Evolutionary conservation across 1,140 invertebrate species (phyloP), one percentile per base, ranked within the genome.

Genomic region (Drosophila willistoni): DNA sequence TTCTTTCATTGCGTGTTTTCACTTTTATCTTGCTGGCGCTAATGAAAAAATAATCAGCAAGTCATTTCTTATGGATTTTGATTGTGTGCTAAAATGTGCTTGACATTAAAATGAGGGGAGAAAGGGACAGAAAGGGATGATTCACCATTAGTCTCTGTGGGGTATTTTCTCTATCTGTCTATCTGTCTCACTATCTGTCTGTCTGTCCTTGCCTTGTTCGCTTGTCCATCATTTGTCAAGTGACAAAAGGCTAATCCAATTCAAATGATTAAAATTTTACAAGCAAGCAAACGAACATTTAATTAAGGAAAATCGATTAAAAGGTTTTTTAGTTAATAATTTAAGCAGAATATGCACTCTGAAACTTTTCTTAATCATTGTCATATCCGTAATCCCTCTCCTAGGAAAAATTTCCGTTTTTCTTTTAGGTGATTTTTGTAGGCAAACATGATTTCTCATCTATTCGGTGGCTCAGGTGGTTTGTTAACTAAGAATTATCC

Each of bases 21-120:
- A 41, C 34, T 44, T 47, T 12, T 7, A 41, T 39, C 71, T 17
- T 59, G 62, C 17, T 56, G 74, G 64, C 69, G 70, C 84, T 87
- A 87, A 87, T 89, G 84, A 87, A 87, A 83, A 89, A 80, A 83
- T 87, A 87, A 87, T 87, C 84, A 89, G 77, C 79, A 78, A 71
- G 80, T 80, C 80, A 89, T 87, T 87, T 87, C 56, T 67, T 87
- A 83, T 87, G 79, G 78, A 87, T 87, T 87, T 86, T 87, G 79
- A 79, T 87, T 86, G 83, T 83, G 83, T 83, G 69, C 70, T 70
- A 83, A 86, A 79, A 71, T 73, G 65, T 47, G 41, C 47, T 68
- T 56, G 17, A 39, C 14, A 17, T 47, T 19, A 19, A 33, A 39
- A 33, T 14, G n/a, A n/a, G n/a, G 14, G 41, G 47, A 13, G 12